These are phyloP conservation scores for Cosmia trapezina DNA, from an alignment of 2,888 invertebrate genomes.

Conservation along the genomic window DNA sequence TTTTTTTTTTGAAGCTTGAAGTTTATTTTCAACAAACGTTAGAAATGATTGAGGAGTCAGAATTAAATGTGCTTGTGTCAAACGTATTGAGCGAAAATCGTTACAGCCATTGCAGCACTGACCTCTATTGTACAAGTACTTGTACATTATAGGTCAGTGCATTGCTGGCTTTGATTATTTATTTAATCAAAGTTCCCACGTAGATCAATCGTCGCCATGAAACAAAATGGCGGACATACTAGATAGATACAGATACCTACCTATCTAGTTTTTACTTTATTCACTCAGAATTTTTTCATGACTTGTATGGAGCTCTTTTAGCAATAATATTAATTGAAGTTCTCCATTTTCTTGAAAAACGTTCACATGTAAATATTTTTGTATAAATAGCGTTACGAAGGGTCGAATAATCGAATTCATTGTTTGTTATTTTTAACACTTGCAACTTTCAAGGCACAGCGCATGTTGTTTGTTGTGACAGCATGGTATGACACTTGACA, in stretches of 20 bases:
- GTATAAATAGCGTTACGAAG: no score
- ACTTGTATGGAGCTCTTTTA: neutral
- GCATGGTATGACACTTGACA: no score
- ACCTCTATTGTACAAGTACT: constrained; percentile 64
- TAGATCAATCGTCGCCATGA: constrained; percentile 35
- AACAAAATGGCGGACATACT: constrained; percentile 58
- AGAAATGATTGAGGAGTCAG: constrained; percentile 72
- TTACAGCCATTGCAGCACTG: constrained; percentile 84
- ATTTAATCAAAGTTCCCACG: constrained; percentile 81
- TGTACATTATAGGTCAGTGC: no score
- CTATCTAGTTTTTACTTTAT: neutral
- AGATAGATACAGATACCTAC: no score
- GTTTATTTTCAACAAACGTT: constrained; percentile 12
- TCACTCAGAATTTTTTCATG: neutral
- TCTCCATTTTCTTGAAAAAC: neutral
- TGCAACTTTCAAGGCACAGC: constrained; percentile 5
- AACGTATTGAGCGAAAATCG: constrained; percentile 79
- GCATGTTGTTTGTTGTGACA: no score
- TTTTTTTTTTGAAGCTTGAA: no score
- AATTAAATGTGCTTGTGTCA: constrained; percentile 77
- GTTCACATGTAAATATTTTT: neutral
- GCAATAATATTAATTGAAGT: neutral
- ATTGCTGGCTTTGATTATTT: no score
- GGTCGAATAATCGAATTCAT: neutral
- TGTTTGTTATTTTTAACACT: constrained; percentile 17